A percentile compares a stretch with the other conserved stretches of the same genome.
phyloP scores from a whole-genome alignment of 2,113 vertebrate species.

The Struthio camelus region DNA sequence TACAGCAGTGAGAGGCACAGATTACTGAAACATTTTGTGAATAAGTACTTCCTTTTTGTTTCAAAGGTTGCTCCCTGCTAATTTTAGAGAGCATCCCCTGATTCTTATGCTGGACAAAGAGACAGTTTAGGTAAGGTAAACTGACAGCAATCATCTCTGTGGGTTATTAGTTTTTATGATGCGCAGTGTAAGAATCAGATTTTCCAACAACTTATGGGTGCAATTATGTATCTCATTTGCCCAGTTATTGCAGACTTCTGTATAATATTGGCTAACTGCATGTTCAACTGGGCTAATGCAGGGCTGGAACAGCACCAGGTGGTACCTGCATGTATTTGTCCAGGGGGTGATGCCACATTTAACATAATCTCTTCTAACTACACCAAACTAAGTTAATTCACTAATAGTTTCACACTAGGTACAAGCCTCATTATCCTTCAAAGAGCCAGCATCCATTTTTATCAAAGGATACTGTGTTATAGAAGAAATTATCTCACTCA shows the following conservation, averaged over 20 bases:
- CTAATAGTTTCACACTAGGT: constrained; percentile 29
- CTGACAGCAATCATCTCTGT: constrained; percentile 4
- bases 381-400: background rate
- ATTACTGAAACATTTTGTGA: background rate
- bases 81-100: background rate
- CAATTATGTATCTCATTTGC: constrained; percentile 60
- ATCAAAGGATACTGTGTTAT: background rate
- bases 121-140: constrained; percentile 10
- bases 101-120: background rate
- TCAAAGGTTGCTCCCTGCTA: background rate
- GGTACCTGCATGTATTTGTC: constrained; percentile 1
- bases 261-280: constrained; percentile 29
- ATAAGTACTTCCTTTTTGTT: background rate
- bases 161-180: constrained; percentile 52
- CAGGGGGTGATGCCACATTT: constrained; percentile 9
- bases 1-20: background rate
- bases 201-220: constrained; percentile 44
- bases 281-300: background rate
- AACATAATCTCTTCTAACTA: constrained; percentile 38
- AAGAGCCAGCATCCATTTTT: background rate
- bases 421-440: background rate
- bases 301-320: constrained; percentile 15
- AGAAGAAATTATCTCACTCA: background rate
- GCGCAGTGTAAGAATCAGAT: constrained; percentile 53
- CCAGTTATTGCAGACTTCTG: constrained; percentile 43